Evolutionary conservation across 2,797 vertebrate genomes (phyloP), one percentile per base, ranked within the genome.

Genomic region (Mormyrus proboscirostris): DNA sequence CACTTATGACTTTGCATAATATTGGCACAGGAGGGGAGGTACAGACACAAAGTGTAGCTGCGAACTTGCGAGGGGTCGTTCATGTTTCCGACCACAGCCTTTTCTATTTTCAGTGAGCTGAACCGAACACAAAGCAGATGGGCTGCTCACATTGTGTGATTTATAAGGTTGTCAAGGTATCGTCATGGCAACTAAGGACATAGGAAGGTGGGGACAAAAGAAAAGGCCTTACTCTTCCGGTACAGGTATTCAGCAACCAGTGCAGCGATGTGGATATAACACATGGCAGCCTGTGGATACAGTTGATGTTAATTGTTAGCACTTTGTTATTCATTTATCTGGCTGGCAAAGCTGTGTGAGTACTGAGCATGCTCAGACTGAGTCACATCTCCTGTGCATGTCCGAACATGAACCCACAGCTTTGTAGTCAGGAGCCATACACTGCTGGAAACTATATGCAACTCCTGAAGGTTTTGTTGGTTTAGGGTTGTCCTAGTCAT

Each of bases 191-290:
- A 9, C 38, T 8, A 6, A 19, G 73, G 38, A n/a, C 38, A 79
- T 16, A n/a, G 14, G 6, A 38, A 44, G 38, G 33, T 14, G 2
- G 73, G 73, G 73, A 79, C 14, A 79, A 91, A 90, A 90, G 91
- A 91, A 38, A 38, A 22, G 90, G 90, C 90, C 98, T 97, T 97
- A 99, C 99, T 99, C 96, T 98, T 99, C 90, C 98, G 95, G 95
- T 98, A 94, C 88, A 99, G 96, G 93, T 99, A 99, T 92, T 99
- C 98, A 1, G 98, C 98, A 88, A 99, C 97, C 0, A 99, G 95
- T 0, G 98, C 98, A 65, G 98, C 97, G 41, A 99, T 96, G 0
- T 99, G 99, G 89, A 99, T 95, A 0, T 97, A 97, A 91, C 98
- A 99, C 99, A 99, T 99, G 41, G 98, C 98, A 86, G 97, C 98